These are phyloP conservation scores for Hyles lineata DNA, from an alignment of 2,888 invertebrate genomes.

Conservation along the genomic window DNA sequence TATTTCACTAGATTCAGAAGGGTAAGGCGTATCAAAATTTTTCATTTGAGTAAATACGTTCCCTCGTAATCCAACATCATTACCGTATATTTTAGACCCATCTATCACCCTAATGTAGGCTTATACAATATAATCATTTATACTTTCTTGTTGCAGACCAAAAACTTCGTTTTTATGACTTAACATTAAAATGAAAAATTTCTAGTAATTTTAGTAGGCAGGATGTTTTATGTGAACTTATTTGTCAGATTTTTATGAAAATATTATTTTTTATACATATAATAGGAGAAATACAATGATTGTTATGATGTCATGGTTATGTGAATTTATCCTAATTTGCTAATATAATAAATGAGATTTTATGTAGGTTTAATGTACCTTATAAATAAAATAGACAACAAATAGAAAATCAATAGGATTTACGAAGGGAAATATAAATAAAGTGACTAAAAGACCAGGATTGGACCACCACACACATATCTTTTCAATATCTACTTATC, in stretches of 20 bases:
- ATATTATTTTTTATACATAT: background rate
- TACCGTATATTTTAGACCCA: background rate
- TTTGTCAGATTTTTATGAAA: background rate
- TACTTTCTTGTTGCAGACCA: background rate
- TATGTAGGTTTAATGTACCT: too few relatives aligned
- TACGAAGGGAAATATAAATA: too few relatives aligned
- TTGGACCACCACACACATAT: too few relatives aligned
- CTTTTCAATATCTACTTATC: too few relatives aligned
- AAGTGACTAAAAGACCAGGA: too few relatives aligned
- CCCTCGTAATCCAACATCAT: background rate
- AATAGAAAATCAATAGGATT: too few relatives aligned
- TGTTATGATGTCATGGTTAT: background rate
- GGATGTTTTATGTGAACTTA: background rate
- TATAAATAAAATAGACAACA: too few relatives aligned
- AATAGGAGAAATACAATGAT: background rate
- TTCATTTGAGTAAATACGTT: background rate
- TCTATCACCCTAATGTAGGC: background rate
- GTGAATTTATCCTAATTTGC: too few relatives aligned
- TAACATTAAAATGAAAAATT: background rate
- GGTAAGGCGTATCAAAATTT: background rate
- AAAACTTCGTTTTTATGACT: background rate
- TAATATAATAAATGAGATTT: too few relatives aligned
- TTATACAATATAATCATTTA: background rate
- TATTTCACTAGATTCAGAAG: too few relatives aligned
- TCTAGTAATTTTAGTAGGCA: background rate